Evolutionary conservation across 1,140 invertebrate genomes (phyloP).

Genomic region (Lerema accius): DNA sequence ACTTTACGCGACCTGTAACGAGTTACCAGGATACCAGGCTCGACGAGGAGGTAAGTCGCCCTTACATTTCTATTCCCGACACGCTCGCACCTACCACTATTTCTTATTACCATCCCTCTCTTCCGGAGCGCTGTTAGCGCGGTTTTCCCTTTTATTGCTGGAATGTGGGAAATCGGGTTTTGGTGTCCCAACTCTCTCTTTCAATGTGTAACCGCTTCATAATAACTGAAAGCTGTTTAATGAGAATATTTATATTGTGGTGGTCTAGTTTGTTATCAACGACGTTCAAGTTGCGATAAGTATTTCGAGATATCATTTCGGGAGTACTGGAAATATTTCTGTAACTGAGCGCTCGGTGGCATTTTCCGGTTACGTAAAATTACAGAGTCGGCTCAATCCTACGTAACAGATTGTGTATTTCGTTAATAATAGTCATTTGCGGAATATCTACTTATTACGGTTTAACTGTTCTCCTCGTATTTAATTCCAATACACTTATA

Average conservation of each 20-base stretch:
- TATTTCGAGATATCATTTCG: not conserved
- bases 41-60: conserved; percentile 65
- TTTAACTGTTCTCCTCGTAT: too few relatives aligned
- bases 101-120: conserved; percentile 56
- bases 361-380: conserved; percentile 16
- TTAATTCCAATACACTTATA: too few relatives aligned
- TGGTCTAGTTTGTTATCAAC: conserved; percentile 15
- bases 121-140: conserved; percentile 45
- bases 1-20: conserved; percentile 77
- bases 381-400: not conserved
- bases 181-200: conserved; percentile 79
- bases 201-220: conserved; percentile 71
- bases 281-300: not conserved
- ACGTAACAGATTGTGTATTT: not conserved
- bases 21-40: conserved; percentile 70
- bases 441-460: too few relatives aligned
- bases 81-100: conserved; percentile 52
- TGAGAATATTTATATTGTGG: conserved; percentile 19
- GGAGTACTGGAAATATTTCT: not conserved
- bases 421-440: not conserved
- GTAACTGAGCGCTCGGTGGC: not conserved
- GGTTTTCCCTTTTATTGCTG: conserved; percentile 79
- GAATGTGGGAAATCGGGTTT: conserved; percentile 81
- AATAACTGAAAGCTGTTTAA: conserved; percentile 44
- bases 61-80: conserved; percentile 61